Conservation (phyloP, 2,113 vertebrate species). For the Phasianus colchicus region DNA sequence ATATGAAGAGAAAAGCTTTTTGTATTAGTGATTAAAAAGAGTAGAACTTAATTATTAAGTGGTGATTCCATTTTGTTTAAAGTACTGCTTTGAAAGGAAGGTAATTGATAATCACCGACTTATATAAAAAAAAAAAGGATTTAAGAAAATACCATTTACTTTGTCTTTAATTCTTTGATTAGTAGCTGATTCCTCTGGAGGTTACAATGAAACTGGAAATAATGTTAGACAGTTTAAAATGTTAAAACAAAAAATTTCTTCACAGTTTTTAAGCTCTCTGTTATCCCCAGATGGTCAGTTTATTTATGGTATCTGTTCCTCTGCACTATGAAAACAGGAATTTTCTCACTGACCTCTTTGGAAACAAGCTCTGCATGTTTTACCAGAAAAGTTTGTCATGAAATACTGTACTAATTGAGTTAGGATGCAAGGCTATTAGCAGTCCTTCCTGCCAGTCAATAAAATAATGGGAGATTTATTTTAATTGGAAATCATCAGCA, state of each 20-base stretch:
- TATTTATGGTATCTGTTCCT: neutral
- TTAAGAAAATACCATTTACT: neutral
- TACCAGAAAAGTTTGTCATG: conserved; percentile 3
- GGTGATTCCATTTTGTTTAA: neutral
- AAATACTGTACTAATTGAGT: conserved; percentile 23
- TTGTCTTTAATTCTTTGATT: neutral
- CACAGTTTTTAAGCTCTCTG: neutral
- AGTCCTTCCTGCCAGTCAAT: conserved; percentile 36
- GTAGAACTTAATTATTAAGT: neutral
- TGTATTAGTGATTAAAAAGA: neutral
- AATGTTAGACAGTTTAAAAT: neutral
- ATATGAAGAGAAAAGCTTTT: neutral
- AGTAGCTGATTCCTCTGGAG: neutral
- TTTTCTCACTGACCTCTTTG: neutral
- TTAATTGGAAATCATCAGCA: conserved; percentile 14
- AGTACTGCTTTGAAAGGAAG: neutral
- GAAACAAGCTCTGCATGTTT: neutral
- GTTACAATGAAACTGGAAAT: neutral
- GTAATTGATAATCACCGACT: neutral
- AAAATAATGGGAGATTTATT: conserved; percentile 17
- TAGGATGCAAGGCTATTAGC: conserved; percentile 10
- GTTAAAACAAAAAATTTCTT: neutral
- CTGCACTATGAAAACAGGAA: neutral
- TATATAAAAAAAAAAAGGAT: neutral
- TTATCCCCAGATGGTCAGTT: neutral